phyloP scores from a whole-genome alignment of 2,888 invertebrate genomes.

The Perdita meconis region DNA sequence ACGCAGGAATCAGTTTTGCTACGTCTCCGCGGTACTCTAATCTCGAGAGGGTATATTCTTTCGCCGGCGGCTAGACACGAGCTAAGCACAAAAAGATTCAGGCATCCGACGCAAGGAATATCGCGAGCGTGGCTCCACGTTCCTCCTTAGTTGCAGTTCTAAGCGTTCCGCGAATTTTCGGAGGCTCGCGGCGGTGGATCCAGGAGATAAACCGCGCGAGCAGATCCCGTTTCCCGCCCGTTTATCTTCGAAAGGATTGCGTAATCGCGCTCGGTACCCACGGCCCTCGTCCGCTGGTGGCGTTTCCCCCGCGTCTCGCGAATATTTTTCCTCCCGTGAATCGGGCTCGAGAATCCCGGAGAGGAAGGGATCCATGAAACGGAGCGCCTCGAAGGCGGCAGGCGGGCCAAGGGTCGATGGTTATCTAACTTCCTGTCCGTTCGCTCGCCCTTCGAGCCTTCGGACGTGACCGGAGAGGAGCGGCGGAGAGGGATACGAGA shows the following conservation, averaged over 20 bases:
- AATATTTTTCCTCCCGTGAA: slow-evolving; percentile 45
- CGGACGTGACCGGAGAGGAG: slow-evolving; percentile 53
- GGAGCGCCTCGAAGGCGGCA: slow-evolving; percentile 64
- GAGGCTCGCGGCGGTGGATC: slow-evolving; percentile 30
- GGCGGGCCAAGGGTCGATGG: slow-evolving; percentile 74
- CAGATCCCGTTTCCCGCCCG: slow-evolving; percentile 42
- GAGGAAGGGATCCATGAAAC: slow-evolving; percentile 60
- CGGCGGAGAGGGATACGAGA: slow-evolving; percentile 43
- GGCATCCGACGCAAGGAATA: slow-evolving; percentile 54
- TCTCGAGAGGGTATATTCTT: slow-evolving; percentile 65
- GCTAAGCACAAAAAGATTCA: slow-evolving; percentile 72
- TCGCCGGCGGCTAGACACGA: slow-evolving; percentile 69
- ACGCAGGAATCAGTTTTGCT: slow-evolving; percentile 11
- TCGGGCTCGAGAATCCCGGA: slow-evolving; percentile 36
- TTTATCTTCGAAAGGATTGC: slow-evolving; percentile 38
- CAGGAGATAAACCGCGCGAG: slow-evolving; percentile 23
- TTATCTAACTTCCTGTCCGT: slow-evolving; percentile 77
- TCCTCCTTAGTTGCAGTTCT: slow-evolving; percentile 52
- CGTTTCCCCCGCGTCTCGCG: slow-evolving; percentile 24
- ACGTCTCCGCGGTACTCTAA: slow-evolving; percentile 50
- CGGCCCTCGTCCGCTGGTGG: not conserved
- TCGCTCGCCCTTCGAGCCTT: slow-evolving; percentile 63
- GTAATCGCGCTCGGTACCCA: slow-evolving; percentile 3
- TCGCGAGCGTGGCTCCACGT: slow-evolving; percentile 31
- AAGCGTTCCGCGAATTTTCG: slow-evolving; percentile 72